These are phyloP conservation scores for Acholoe squamosa DNA, from an alignment of 2,888 invertebrate genomes.

Conservation along the genomic window DNA sequence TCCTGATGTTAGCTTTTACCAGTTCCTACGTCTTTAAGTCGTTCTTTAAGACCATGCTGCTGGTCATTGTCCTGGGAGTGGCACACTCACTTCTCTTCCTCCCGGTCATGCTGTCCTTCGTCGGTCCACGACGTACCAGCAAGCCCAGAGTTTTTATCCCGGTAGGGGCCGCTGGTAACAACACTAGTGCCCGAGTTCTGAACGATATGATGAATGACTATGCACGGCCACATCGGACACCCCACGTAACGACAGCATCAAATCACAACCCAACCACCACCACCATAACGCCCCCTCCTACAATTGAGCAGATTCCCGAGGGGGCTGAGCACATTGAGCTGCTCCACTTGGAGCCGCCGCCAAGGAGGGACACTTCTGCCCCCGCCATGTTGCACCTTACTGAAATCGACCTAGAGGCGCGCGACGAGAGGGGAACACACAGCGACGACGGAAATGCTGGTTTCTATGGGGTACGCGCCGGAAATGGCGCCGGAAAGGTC, in stretches of 20 bases:
- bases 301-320: neutral
- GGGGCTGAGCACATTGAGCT: conserved; percentile 30
- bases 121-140: conserved; percentile 69
- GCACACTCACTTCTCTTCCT: conserved; percentile 95
- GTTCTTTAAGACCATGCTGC: conserved; percentile 98
- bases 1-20: conserved; percentile 92
- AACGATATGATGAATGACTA: conserved; percentile 43
- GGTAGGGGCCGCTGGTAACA: neutral
- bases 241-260: neutral
- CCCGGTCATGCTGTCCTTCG: conserved; percentile 85
- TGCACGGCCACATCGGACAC: neutral
- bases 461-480: neutral
- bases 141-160: conserved; percentile 69
- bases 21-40: conserved; percentile 97
- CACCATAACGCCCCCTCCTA: neutral
- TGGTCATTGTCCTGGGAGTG: conserved; percentile 96
- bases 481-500: neutral
- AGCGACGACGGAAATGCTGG: neutral
- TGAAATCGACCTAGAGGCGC: neutral
- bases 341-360: neutral
- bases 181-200: conserved; percentile 2
- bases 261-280: neutral
- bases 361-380: neutral
- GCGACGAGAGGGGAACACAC: neutral
- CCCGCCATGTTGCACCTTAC: conserved; percentile 38